A percentile compares a stretch with the other conserved stretches of the same genome.
These are phyloP conservation scores for Sisyra nigra DNA, from an alignment of 2,888 invertebrate genomes.

Conservation along the genomic window DNA sequence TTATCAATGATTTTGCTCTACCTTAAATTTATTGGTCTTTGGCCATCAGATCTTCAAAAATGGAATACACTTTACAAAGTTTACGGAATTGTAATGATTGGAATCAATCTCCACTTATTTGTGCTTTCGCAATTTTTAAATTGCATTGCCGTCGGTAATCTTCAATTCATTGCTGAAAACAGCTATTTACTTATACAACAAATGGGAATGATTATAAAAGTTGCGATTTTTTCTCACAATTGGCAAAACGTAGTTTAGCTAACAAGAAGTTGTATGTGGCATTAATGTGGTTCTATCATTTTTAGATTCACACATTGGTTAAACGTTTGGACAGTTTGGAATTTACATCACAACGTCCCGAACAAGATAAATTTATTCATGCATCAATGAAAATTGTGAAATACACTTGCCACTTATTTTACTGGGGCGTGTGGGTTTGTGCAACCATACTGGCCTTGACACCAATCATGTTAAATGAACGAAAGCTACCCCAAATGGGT, in stretches of 20 bases:
- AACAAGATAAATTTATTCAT: neutral
- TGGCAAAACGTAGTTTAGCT: neutral
- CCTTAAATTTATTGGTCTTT: too few relatives aligned
- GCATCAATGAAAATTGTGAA: neutral
- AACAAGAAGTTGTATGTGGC: neutral
- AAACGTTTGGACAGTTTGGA: neutral
- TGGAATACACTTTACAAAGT: neutral
- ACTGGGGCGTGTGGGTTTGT: neutral
- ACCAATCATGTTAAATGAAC: neutral
- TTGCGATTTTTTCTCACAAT: neutral
- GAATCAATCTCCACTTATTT: neutral
- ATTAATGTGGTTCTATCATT: too few relatives aligned
- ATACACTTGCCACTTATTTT: neutral
- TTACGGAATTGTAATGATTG: neutral
- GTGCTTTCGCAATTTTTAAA: neutral
- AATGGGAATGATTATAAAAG: neutral
- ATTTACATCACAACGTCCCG: neutral
- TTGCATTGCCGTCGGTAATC: neutral
- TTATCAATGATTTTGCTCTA: too few relatives aligned
- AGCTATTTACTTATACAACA: neutral
- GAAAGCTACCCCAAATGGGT: slow-evolving; percentile 6
- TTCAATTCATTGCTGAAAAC: neutral
- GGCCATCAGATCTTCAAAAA: too few relatives aligned
- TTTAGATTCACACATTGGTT: neutral
- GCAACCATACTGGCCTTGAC: neutral